These are phyloP conservation scores for Antennarius striatus DNA, from an alignment of 2,113 vertebrate species.

Conservation along the genomic window DNA sequence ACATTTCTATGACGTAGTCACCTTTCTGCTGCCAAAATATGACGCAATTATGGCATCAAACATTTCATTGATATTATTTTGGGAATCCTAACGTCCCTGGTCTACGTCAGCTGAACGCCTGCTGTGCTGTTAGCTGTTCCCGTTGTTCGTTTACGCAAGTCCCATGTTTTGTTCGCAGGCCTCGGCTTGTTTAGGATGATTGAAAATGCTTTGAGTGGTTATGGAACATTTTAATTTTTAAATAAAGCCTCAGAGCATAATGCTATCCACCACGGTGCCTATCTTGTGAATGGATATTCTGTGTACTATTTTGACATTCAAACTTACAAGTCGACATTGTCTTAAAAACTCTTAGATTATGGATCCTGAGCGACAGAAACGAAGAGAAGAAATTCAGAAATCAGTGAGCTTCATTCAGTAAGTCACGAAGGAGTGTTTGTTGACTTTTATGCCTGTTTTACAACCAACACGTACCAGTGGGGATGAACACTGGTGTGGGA, in stretches of 20 bases:
- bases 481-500: background rate
- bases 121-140: too few species aligned
- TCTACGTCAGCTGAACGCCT: too few species aligned
- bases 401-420: constrained; percentile 98
- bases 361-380: constrained; percentile 90
- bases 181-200: background rate
- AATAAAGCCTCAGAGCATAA: background rate
- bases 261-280: too few species aligned
- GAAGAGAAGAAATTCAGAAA: constrained; percentile 96
- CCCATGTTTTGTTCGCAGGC: constrained; percentile 30
- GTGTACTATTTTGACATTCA: too few species aligned
- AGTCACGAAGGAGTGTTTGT: constrained; percentile 52
- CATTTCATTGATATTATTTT: too few species aligned
- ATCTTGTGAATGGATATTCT: too few species aligned
- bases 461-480: background rate
- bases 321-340: constrained; percentile 12
- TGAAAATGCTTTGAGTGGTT: background rate
- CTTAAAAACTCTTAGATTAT: constrained; percentile 61
- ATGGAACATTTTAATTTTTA: background rate
- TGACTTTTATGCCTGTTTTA: too few species aligned
- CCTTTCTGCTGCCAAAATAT: too few species aligned
- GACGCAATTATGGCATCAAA: too few species aligned
- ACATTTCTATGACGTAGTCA: too few species aligned
- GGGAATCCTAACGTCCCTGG: too few species aligned
- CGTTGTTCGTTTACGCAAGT: constrained; percentile 18